Conservation (phyloP, 1,140 invertebrate genomes). For the Atta colombica region DNA sequence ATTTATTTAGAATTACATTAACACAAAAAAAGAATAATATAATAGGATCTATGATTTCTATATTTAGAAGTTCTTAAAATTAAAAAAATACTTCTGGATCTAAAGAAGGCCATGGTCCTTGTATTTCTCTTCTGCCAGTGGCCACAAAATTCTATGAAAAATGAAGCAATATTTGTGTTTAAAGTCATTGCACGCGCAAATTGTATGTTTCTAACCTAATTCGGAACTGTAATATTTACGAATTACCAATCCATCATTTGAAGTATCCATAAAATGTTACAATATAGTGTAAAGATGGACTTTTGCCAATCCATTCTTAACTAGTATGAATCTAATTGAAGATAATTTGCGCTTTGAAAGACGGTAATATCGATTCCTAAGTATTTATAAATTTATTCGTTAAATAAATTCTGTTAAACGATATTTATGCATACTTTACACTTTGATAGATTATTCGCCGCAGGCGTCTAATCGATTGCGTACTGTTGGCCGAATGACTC, state of each 20-base stretch:
- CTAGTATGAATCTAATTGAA: not conserved
- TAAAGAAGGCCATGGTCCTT: no score
- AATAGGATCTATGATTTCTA: no score
- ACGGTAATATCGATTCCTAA: not conserved
- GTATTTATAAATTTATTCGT: not conserved
- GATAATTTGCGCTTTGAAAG: not conserved
- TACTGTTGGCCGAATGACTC: constrained; percentile 25
- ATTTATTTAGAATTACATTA: no score
- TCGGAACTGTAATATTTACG: not conserved
- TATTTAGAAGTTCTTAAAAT: no score
- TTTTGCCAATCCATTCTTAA: constrained; percentile 14
- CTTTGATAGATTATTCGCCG: constrained; percentile 13
- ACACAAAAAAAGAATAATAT: no score
- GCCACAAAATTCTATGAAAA: not conserved
- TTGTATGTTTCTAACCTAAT: not conserved
- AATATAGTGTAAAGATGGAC: constrained; percentile 17
- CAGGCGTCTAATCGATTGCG: constrained; percentile 8
- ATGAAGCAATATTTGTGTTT: not conserved
- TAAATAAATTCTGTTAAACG: not conserved
- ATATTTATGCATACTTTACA: constrained; percentile 19
- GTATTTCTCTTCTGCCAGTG: not conserved
- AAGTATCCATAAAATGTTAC: constrained; percentile 29
- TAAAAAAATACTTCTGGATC: no score
- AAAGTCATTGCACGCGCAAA: not conserved
- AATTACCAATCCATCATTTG: not conserved